Percentiles rank a stretch among this genome's conserved stretches.
phyloP scores from a whole-genome alignment of 2,797 vertebrate genomes.

The Pogonophryne albipinna region DNA sequence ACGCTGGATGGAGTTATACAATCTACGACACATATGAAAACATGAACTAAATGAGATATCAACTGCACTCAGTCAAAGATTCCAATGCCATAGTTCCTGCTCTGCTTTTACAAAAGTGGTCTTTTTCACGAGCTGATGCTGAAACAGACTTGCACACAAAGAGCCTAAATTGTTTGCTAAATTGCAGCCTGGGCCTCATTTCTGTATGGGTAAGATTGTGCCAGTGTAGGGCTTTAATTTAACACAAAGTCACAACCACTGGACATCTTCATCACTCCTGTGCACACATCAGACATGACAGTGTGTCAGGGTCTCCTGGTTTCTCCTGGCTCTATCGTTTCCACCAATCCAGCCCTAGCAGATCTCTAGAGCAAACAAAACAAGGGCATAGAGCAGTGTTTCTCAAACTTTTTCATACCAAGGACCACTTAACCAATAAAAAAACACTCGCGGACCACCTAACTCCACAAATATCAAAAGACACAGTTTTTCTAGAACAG shows the following conservation, averaged over 20 bases:
- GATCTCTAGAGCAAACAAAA: conserved; percentile 44
- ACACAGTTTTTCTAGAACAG: too few species aligned
- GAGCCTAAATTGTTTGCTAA: background rate
- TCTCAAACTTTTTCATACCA: too few species aligned
- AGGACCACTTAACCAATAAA: too few species aligned
- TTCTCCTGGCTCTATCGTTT: conserved; percentile 44
- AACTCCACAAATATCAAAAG: too few species aligned
- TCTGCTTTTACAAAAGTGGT: background rate
- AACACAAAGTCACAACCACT: conserved; percentile 29
- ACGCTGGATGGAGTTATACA: background rate
- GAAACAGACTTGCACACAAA: background rate
- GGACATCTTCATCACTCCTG: conserved; percentile 35
- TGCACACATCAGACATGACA: conserved; percentile 50
- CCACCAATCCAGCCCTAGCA: conserved; percentile 49
- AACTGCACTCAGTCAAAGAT: background rate
- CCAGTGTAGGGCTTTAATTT: background rate
- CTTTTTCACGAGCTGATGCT: background rate
- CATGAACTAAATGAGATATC: background rate
- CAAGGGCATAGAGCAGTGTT: conserved; percentile 23
- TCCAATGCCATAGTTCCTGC: background rate
- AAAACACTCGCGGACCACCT: too few species aligned
- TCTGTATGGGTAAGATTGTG: conserved; percentile 7
- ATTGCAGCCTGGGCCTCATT: conserved; percentile 10
- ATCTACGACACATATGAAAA: background rate
- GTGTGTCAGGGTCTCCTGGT: conserved; percentile 42